Evolutionary conservation across 2,888 invertebrate genomes (phyloP), one percentile per base, ranked within the genome.

Genomic region (Tetanocera ferruginea): DNA sequence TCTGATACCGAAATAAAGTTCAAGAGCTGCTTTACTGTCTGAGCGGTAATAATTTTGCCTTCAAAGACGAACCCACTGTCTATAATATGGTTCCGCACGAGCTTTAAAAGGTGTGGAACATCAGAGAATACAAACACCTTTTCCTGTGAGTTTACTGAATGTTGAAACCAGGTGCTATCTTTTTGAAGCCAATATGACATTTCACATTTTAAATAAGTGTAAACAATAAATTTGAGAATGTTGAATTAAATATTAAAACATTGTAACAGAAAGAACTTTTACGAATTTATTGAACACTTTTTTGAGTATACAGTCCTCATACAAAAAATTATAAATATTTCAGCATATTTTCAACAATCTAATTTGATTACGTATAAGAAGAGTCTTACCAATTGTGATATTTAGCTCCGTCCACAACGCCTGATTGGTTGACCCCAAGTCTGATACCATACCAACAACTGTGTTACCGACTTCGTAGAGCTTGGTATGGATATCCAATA

Each of bases 371-470:
- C 4, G 8, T 37, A 37, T 37, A 37, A 37, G 37, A 37, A 37
- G 37, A 8, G 8, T 37, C 5, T 37, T 37, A 37, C 37, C 1
- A 43, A 43, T 51, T 4, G 25, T 28, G n/a, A 70, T 14, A 19
- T 19, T 17, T 6, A 25, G 19, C n/a, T 43, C 43, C 25, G 11
- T 69, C 49, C 43, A 43, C 37, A 69, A n/a, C 6, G 69, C 17
- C 17, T 69, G 70, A 23, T 69, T 69, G 9, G 43, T 49, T 17
- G 51, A 23, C 17, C 69, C 69, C 69, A 69, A 51, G 69, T 69
- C 55, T 55, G 55, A 55, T 55, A 55, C 55, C n/a, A 55, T 23
- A 17, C n/a, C 55, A 17, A 5, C 55, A 14, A 69, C 51, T 19
- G 69, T 6, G 19, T n/a, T 51, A 8, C 19, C 19, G n/a, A 2